Percentiles rank a stretch among this genome's conserved stretches.
These are phyloP conservation scores for Philhelius pedissequus DNA, from an alignment of 2,888 invertebrate genomes.

Conservation along the genomic window DNA sequence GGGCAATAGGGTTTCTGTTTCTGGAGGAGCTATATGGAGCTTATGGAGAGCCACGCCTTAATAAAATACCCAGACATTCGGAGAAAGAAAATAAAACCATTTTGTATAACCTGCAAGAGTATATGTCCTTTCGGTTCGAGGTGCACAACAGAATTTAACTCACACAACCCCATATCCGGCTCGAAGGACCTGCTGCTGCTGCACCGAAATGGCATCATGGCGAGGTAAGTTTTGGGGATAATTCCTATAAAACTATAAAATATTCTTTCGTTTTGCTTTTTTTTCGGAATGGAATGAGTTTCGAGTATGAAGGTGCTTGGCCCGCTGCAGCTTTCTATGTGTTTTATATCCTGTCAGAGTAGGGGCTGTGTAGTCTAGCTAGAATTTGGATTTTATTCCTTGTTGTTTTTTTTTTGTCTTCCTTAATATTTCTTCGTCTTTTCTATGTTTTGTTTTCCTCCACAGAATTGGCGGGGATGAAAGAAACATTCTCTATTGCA, in stretches of 20 bases:
- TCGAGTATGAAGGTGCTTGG: neutral
- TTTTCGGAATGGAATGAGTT: constrained; percentile 30
- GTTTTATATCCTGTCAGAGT: constrained; percentile 50
- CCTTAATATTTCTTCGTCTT: neutral
- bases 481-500: constrained; percentile 52
- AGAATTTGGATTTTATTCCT: constrained; percentile 51
- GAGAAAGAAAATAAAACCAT: constrained; percentile 64
- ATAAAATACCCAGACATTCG: constrained; percentile 66
- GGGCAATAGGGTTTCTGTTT: neutral
- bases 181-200: constrained; percentile 41
- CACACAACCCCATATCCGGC: constrained; percentile 35
- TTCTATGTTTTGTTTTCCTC: constrained; percentile 19
- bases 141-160: constrained; percentile 28
- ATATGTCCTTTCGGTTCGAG: constrained; percentile 46
- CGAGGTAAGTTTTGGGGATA: constrained; percentile 62
- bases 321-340: constrained; percentile 2
- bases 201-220: constrained; percentile 22
- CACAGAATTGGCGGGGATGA: constrained; percentile 26
- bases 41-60: constrained; percentile 68
- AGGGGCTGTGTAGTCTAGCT: constrained; percentile 48
- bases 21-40: constrained; percentile 52
- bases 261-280: constrained; percentile 32
- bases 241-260: constrained; percentile 66
- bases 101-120: constrained; percentile 20
- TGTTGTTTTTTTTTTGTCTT: neutral